Evolutionary conservation across 2,888 invertebrate species (phyloP).

Genomic region (Agrochola lota): DNA sequence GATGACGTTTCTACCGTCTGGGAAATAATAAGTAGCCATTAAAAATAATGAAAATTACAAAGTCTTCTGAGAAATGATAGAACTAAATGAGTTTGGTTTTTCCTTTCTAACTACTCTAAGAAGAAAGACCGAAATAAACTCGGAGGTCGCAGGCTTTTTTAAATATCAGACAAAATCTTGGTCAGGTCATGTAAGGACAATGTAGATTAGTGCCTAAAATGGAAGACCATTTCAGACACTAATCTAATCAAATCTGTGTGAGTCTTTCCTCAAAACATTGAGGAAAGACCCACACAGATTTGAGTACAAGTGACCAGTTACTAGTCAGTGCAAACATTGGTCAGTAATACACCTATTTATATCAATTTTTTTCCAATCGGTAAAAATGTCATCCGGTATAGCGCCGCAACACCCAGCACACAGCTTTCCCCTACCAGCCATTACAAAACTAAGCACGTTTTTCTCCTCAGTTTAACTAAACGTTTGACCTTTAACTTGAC

Average conservation of each 20-base stretch:
- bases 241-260: no score
- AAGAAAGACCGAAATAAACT: neutral
- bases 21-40: neutral
- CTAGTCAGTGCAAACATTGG: neutral
- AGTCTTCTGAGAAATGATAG: neutral
- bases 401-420: no score
- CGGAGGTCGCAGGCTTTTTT: no score
- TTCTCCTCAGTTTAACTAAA: neutral
- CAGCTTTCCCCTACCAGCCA: neutral
- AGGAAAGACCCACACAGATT: neutral
- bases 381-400: neutral
- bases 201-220: neutral
- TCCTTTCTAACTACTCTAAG: no score
- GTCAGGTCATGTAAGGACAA: neutral
- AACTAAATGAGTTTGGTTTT: no score
- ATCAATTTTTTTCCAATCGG: neutral
- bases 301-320: neutral
- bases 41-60: neutral
- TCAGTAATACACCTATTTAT: neutral
- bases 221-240: no score
- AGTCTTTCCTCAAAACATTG: no score
- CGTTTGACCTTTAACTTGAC: constrained; percentile 24
- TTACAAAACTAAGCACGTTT: neutral
- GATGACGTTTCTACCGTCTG: neutral
- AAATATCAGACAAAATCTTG: neutral